These are phyloP conservation scores for Amniataba percoides DNA, from an alignment of 2,797 vertebrate species.

Conservation along the genomic window DNA sequence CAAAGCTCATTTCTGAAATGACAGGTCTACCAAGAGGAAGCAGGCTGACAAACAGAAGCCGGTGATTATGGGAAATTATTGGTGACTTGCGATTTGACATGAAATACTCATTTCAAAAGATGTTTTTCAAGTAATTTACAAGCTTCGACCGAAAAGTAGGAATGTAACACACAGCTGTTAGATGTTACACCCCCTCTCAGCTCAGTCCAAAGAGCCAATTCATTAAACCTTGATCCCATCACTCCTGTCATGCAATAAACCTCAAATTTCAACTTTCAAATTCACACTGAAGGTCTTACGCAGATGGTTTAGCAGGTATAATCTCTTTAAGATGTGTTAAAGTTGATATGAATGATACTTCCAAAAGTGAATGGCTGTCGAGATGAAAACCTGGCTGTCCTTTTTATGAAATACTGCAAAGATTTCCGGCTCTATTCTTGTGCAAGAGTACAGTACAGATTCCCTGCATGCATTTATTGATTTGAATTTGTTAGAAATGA, in stretches of 20 bases:
- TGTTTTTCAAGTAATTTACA: slow-evolving; percentile 14
- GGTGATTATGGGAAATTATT: slow-evolving; percentile 24
- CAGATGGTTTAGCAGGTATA: not conserved
- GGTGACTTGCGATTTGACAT: slow-evolving; percentile 30
- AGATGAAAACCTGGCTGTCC: not conserved
- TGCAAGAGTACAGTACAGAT: not conserved
- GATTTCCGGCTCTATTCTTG: not conserved
- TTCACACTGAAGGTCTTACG: not conserved
- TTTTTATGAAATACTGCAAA: not conserved
- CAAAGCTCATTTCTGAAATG: slow-evolving; percentile 30
- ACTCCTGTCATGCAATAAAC: slow-evolving; percentile 1
- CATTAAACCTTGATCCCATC: slow-evolving; percentile 11
- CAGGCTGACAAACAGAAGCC: slow-evolving; percentile 21
- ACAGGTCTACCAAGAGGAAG: slow-evolving; percentile 17
- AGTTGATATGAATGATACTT: not conserved
- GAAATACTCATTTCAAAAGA: slow-evolving; percentile 7
- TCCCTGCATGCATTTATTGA: not conserved
- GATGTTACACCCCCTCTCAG: not conserved
- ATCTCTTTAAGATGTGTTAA: not conserved
- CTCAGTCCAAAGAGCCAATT: not conserved
- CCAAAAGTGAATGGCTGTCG: not conserved
- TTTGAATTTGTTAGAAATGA: not conserved
- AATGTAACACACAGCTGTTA: not conserved
- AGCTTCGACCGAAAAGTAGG: not conserved
- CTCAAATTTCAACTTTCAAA: not conserved